Evolutionary conservation across 2,797 vertebrate genomes (phyloP).

Genomic region (Antrozous pallidus): DNA sequence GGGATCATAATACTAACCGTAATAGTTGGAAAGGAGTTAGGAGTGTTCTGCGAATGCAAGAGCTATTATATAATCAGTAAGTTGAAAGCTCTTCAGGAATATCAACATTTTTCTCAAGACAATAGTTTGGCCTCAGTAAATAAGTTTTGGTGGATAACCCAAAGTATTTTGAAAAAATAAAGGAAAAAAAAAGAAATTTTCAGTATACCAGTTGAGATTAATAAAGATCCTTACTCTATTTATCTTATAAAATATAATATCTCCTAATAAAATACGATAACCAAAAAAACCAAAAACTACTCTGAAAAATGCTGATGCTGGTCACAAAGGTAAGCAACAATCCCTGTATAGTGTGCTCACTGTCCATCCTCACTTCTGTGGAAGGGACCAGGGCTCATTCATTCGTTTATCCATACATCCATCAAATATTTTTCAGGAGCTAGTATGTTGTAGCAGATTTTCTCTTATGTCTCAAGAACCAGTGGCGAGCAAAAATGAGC

Average conservation of each 20-base stretch:
- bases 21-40: not conserved
- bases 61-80: not conserved
- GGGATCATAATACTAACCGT: not conserved
- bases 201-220: not conserved
- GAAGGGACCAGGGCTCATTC: not conserved
- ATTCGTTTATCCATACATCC: not conserved
- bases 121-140: not conserved
- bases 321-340: not conserved
- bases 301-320: not conserved
- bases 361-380: not conserved
- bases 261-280: slow-evolving; percentile 11
- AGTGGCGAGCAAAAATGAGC: not conserved
- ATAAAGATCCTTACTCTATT: not conserved
- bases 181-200: not conserved
- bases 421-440: not conserved
- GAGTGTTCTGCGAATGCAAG: not conserved
- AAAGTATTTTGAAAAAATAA: not conserved
- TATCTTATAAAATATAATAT: not conserved
- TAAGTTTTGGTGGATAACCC: not conserved
- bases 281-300: not conserved
- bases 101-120: not conserved
- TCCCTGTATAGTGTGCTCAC: not conserved
- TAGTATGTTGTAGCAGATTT: not conserved
- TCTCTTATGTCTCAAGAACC: not conserved
- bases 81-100: slow-evolving; percentile 1